Evolutionary conservation across 2,797 vertebrate species (phyloP).

Genomic region (Valencia hispanica): DNA sequence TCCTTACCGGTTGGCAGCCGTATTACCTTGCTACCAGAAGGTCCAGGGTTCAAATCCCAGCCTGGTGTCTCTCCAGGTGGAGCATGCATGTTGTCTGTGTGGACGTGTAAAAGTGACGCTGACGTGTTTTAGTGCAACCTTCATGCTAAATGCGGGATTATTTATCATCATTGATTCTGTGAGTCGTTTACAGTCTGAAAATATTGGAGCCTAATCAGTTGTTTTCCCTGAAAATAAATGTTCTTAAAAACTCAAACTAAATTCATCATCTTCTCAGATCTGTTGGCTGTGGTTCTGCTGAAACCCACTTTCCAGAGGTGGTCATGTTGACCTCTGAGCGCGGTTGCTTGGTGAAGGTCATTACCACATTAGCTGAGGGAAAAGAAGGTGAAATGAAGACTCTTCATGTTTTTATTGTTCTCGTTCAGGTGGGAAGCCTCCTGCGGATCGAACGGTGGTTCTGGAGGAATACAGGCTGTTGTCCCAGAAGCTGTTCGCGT

Average conservation of each 20-base stretch:
- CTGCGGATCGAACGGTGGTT: constrained; percentile 92
- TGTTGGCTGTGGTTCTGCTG: too few species aligned
- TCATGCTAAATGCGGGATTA: not conserved
- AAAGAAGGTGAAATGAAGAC: too few species aligned
- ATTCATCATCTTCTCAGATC: not conserved
- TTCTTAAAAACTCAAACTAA: too few species aligned
- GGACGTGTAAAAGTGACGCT: not conserved
- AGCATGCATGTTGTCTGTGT: too few species aligned
- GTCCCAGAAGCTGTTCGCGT: constrained; percentile 96
- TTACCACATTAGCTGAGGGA: too few species aligned
- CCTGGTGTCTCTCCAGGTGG: too few species aligned
- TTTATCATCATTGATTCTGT: not conserved
- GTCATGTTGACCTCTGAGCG: too few species aligned
- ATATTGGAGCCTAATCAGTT: not conserved
- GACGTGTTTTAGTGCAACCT: not conserved
- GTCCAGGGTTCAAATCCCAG: too few species aligned
- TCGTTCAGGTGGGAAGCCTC: constrained; percentile 84
- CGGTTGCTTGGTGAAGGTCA: too few species aligned
- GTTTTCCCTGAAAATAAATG: not conserved
- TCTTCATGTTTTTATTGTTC: not conserved
- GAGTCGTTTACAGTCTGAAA: not conserved
- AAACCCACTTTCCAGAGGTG: too few species aligned
- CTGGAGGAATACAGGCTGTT: constrained; percentile 90
- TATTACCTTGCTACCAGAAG: too few species aligned
- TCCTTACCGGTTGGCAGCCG: too few species aligned